A percentile compares a stretch with the other conserved stretches of the same genome.
Evolutionary conservation across 2,888 invertebrate genomes (phyloP).

Genomic region (Drosophila ochracea): DNA sequence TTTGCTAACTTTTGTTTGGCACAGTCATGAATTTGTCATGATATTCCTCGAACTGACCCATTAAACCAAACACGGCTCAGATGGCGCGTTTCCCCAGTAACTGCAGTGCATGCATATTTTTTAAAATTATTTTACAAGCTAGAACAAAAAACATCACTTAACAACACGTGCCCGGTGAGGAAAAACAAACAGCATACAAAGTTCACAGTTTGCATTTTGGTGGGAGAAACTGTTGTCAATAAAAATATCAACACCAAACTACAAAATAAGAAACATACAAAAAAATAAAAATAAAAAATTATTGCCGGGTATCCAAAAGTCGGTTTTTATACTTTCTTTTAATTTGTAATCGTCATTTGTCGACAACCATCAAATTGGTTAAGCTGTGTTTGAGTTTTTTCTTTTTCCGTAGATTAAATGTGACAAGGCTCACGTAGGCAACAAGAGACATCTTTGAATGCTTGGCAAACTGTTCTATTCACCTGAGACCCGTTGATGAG

Average conservation of each 20-base stretch:
- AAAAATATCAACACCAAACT: constrained; percentile 2
- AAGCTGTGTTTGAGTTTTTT: constrained; percentile 8
- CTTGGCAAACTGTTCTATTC: not conserved
- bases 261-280: not conserved
- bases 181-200: constrained; percentile 10
- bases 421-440: constrained; percentile 49
- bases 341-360: constrained; percentile 35
- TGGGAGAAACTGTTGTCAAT: constrained; percentile 41
- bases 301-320: constrained; percentile 12
- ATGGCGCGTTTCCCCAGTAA: constrained; percentile 51
- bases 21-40: constrained; percentile 19
- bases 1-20: constrained; percentile 18
- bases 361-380: constrained; percentile 13
- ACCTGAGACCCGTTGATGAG: not conserved
- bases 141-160: constrained; percentile 15
- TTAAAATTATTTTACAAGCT: constrained; percentile 9
- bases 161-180: constrained; percentile 39
- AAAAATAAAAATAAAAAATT: not conserved
- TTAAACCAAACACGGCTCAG: constrained; percentile 42
- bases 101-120: constrained; percentile 39
- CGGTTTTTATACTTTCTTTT: constrained; percentile 47
- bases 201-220: constrained; percentile 21
- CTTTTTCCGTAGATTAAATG: constrained; percentile 9
- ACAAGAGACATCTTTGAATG: not conserved
- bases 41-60: constrained; percentile 51